These are phyloP conservation scores for Ophion slaviceki DNA, from an alignment of 2,888 invertebrate species.

Conservation along the genomic window DNA sequence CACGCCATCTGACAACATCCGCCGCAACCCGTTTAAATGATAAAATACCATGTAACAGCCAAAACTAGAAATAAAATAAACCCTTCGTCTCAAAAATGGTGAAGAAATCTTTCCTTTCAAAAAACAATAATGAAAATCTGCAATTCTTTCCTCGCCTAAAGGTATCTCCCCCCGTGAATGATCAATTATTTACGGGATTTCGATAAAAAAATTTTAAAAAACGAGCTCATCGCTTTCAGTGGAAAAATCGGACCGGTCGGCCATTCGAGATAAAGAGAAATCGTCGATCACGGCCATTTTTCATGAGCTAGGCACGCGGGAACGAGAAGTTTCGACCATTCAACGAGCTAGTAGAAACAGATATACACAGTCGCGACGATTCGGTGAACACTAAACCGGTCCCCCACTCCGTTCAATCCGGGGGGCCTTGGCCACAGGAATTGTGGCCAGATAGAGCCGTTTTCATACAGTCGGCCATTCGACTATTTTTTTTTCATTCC, in stretches of 20 bases:
- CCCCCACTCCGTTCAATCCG: constrained; percentile 41
- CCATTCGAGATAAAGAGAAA: constrained; percentile 31
- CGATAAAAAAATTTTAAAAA: not conserved
- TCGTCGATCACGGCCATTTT: constrained; percentile 44
- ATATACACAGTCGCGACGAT: constrained; percentile 50
- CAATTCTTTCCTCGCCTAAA: too few relatives aligned
- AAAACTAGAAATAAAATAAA: too few relatives aligned
- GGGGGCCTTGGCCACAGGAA: constrained; percentile 55
- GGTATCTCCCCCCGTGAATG: too few relatives aligned
- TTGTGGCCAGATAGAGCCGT: constrained; percentile 60
- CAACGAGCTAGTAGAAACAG: constrained; percentile 52
- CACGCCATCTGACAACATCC: too few relatives aligned
- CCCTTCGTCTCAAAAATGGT: too few relatives aligned
- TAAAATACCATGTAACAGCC: too few relatives aligned
- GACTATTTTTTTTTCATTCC: constrained; percentile 56
- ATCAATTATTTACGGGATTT: not conserved
- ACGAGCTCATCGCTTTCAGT: not conserved
- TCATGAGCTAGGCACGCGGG: constrained; percentile 31
- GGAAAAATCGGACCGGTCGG: not conserved
- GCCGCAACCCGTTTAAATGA: too few relatives aligned
- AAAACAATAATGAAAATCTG: too few relatives aligned
- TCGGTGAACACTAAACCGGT: constrained; percentile 48
- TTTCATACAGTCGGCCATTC: constrained; percentile 54
- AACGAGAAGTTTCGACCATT: constrained; percentile 60
- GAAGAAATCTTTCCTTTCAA: too few relatives aligned